Base-by-base conservation (phyloP, 2,797 vertebrate species). In the Linurgus olivaceus region DNA sequence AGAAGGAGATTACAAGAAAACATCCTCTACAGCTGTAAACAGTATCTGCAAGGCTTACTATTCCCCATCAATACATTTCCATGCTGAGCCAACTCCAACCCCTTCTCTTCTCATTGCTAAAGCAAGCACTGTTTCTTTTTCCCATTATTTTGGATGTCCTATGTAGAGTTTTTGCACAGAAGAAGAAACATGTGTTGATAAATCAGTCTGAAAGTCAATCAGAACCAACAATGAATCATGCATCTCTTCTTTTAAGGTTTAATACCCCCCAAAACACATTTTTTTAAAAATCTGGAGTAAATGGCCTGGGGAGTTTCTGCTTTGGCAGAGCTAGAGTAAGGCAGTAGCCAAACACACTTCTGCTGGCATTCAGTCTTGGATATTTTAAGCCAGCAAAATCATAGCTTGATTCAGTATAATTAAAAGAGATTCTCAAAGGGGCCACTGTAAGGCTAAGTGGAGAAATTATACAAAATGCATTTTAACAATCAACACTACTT, bases 401-500 rank as follows among this genome's bases (percentile, higher is more conserved):
- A 89, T 57, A 70, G 57, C 80, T 96, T 95, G 71, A 51, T 96
- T 90, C 92, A 82, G 47, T 48, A 86, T 88, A 95, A 86, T 91
- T 90, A 79, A 97, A 92, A 87, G 83, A 97, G 80, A 94, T 67
- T 92, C 65, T 95, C 94, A 96, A 93, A 93, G 66, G 72, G 74
- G 66, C 59, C 33, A 50, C 48, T 95, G 86, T 78, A 87, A 94
- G 81, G 86, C 93, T 97, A 95, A 94, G 75, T 90, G 90, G 92
- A 97, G 91, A 95, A 93, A 93, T 94, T 63, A 95, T 11, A 91
- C 83, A 50, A 96, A 97, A 95, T 80, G 58, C 83, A 96, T 93
- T 98, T 96, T 77, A 97, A 72, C 76, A 81, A 80, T 63, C 31
- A 79, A 82, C 96, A 52, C 38, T n/a, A 91, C 72, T 94, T 38